Conservation (phyloP, 2,888 invertebrate species). For the Meiosimyza platycephala region DNA sequence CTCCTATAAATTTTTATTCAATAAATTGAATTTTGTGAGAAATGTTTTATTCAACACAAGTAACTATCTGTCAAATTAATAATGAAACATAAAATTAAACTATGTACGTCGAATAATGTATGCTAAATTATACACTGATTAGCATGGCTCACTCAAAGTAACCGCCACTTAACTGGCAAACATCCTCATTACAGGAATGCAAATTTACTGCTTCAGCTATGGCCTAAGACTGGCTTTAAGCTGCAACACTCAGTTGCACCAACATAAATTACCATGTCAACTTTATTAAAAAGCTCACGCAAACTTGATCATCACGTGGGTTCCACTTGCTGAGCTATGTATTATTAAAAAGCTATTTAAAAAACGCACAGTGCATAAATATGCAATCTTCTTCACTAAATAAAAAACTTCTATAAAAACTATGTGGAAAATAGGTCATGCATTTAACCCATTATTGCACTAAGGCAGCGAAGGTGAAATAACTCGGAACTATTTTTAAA, state of each 20-base stretch:
- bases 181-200: conserved; percentile 24
- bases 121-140: conserved; percentile 22
- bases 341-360: neutral
- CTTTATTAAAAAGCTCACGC: conserved; percentile 28
- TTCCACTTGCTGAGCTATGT: conserved; percentile 6
- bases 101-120: neutral
- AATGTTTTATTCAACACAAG: too few relatives aligned
- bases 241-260: neutral
- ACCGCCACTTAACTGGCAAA: conserved; percentile 19
- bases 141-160: conserved; percentile 3
- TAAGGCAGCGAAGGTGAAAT: too few relatives aligned
- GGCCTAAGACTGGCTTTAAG: neutral
- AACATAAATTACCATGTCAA: neutral
- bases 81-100: neutral
- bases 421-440: too few relatives aligned
- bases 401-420: too few relatives aligned
- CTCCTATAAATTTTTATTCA: too few relatives aligned
- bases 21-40: too few relatives aligned
- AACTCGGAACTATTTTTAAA: too few relatives aligned
- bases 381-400: too few relatives aligned
- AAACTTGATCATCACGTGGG: conserved; percentile 23
- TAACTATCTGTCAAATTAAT: too few relatives aligned
- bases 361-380: neutral
- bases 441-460: too few relatives aligned
- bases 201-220: neutral